Evolutionary conservation across 2,113 vertebrate genomes (phyloP).

Genomic region (Bombycilla garrulus): DNA sequence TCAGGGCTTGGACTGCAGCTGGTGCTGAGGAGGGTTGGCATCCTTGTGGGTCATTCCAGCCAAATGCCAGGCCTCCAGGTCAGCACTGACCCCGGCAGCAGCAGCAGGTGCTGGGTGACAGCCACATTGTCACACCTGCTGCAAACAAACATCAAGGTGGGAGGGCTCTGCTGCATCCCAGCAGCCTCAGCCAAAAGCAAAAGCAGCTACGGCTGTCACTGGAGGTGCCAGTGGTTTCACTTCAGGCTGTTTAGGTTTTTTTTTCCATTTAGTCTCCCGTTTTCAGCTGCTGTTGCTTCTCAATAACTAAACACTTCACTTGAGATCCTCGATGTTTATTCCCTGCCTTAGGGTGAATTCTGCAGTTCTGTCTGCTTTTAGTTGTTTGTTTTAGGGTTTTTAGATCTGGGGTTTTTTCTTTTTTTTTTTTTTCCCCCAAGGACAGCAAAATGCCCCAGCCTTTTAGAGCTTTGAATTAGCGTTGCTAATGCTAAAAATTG

Average conservation of each 20-base stretch:
- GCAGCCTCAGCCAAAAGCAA: not conserved
- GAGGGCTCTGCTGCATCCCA: not conserved
- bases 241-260: not conserved
- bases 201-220: not conserved
- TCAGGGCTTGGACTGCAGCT: not conserved
- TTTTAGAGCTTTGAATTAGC: constrained; percentile 6
- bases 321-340: constrained; percentile 6
- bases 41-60: not conserved
- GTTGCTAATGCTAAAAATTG: constrained; percentile 21
- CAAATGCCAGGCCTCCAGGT: not conserved
- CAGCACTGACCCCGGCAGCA: not conserved
- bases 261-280: not conserved
- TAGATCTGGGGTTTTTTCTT: not conserved
- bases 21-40: not conserved
- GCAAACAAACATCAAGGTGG: not conserved
- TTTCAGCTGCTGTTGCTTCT: constrained; percentile 1
- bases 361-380: not conserved
- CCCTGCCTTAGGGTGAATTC: constrained; percentile 21
- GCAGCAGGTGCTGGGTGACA: not conserved
- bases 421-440: not conserved
- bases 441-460: not conserved
- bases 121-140: not conserved
- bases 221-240: not conserved
- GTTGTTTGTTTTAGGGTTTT: not conserved
- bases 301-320: constrained; percentile 16